These are phyloP conservation scores for Hexactinellida sp. DNA, from an alignment of 37 sponge, comb jelly and placozoan species.

Conservation along the genomic window DNA sequence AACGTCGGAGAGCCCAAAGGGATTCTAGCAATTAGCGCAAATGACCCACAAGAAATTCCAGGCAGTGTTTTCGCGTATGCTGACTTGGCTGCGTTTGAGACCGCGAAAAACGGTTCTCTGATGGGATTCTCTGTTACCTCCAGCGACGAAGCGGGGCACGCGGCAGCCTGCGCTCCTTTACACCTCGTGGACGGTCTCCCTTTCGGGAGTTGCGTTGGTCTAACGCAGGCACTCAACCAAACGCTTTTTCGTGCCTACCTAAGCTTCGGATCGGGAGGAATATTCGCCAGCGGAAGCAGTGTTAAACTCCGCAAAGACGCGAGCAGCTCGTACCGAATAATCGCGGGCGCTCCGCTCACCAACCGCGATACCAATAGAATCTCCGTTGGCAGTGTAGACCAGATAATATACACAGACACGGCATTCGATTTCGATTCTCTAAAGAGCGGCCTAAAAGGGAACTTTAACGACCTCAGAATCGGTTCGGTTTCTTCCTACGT, in stretches of 20 bases:
- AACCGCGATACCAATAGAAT: neutral
- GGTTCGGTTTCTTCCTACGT: slow-evolving; percentile 1
- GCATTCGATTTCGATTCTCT: neutral
- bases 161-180: neutral
- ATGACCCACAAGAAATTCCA: neutral
- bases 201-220: neutral
- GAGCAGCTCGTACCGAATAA: neutral
- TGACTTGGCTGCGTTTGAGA: neutral
- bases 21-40: neutral
- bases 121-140: slow-evolving; percentile 13
- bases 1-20: neutral
- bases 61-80: neutral
- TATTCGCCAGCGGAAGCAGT: neutral
- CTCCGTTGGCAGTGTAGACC: neutral
- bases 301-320: neutral
- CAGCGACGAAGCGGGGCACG: neutral
- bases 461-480: neutral
- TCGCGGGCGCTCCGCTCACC: neutral
- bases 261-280: neutral
- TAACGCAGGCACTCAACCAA: neutral
- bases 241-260: neutral
- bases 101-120: neutral
- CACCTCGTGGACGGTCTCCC: neutral
- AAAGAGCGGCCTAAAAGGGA: neutral
- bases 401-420: neutral